Conservation (phyloP, 2,797 vertebrate species). For the Poecilia picta region DNA sequence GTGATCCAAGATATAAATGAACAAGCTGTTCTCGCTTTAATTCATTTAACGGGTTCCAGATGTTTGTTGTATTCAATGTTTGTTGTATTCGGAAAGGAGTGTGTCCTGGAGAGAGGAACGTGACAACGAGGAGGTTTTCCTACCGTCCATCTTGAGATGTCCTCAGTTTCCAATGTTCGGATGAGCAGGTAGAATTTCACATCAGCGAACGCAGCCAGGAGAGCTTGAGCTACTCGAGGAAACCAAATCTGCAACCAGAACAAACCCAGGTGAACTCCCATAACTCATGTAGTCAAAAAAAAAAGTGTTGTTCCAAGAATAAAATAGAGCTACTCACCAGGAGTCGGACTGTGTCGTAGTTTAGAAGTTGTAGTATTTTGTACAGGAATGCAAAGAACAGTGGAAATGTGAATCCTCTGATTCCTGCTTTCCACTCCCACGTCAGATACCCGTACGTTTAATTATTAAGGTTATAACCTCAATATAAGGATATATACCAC, state of each 20-base stretch:
- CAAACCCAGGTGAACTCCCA: slow-evolving; percentile 3
- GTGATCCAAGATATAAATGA: background rate
- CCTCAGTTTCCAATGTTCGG: slow-evolving; percentile 79
- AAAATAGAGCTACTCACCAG: slow-evolving; percentile 81
- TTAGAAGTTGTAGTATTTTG: slow-evolving; percentile 85
- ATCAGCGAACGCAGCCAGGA: slow-evolving; percentile 90
- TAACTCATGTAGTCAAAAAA: background rate
- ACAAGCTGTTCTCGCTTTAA: background rate
- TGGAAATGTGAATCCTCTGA: slow-evolving; percentile 91
- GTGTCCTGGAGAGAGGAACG: background rate
- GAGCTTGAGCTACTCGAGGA: slow-evolving; percentile 87
- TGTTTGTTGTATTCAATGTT: background rate
- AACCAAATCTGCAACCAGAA: slow-evolving; percentile 86
- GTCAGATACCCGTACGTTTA: slow-evolving; percentile 92
- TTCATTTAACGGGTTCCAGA: background rate
- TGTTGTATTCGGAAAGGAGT: background rate
- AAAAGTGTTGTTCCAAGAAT: background rate
- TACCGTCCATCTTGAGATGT: slow-evolving; percentile 89
- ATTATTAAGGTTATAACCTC: slow-evolving; percentile 64
- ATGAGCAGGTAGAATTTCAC: slow-evolving; percentile 87
- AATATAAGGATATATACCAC: background rate
- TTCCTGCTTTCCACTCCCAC: slow-evolving; percentile 94
- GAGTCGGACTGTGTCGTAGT: slow-evolving; percentile 83
- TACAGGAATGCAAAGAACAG: slow-evolving; percentile 91
- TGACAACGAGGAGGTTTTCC: slow-evolving; percentile 23